Conservation (phyloP, 2,888 invertebrate genomes). For the Dynastes maya region DNA sequence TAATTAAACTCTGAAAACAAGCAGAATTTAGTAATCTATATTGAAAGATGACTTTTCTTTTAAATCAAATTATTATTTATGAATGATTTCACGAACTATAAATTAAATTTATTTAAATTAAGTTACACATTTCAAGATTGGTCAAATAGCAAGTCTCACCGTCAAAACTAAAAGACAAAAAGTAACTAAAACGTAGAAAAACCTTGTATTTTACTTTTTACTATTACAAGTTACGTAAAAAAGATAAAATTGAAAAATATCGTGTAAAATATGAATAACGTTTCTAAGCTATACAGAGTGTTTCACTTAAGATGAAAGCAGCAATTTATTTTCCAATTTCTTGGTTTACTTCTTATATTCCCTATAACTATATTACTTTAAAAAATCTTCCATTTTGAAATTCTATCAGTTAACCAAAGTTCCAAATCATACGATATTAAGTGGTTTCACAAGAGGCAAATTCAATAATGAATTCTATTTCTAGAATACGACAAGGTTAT, state of each 20-base stretch:
- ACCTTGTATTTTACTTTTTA: constrained; percentile 25
- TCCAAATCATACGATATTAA: too few species aligned
- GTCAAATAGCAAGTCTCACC: constrained; percentile 22
- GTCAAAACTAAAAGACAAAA: background rate
- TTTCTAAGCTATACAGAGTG: constrained; percentile 23
- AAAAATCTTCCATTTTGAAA: too few species aligned
- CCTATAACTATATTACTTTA: too few species aligned
- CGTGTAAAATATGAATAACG: constrained; percentile 36
- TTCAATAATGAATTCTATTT: too few species aligned
- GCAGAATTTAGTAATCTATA: constrained; percentile 17
- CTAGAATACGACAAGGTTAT: too few species aligned
- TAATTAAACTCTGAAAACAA: constrained; percentile 34
- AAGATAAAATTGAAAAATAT: constrained; percentile 39
- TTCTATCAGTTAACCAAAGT: too few species aligned
- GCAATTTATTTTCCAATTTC: too few species aligned
- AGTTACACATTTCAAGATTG: constrained; percentile 17
- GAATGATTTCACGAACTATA: background rate
- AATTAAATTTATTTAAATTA: constrained; percentile 32
- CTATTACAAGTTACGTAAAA: constrained; percentile 32
- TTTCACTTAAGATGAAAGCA: too few species aligned
- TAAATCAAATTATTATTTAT: background rate
- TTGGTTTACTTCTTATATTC: too few species aligned
- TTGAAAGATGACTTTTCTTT: background rate
- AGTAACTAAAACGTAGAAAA: constrained; percentile 16
- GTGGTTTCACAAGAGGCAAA: too few species aligned